Evolutionary conservation across 2,888 invertebrate species (phyloP).

Genomic region (Petrolisthes cinctipes): DNA sequence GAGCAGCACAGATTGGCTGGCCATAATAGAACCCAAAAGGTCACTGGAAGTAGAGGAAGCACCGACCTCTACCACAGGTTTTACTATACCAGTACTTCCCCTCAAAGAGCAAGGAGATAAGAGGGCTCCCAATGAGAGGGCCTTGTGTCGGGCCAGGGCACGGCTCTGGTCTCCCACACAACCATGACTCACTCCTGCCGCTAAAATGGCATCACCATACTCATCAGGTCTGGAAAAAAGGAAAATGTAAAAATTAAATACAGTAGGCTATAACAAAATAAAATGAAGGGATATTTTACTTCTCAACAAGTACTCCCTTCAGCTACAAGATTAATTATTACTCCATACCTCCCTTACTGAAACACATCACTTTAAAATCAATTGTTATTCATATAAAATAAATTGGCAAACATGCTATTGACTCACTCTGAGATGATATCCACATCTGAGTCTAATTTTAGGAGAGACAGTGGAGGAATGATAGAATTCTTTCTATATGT

Average conservation of each 20-base stretch:
- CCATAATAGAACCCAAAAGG: conserved; percentile 69
- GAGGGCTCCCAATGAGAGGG: conserved; percentile 46
- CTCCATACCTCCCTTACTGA: too few species aligned
- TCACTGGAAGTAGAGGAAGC: conserved; percentile 65
- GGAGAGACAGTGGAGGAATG: conserved; percentile 56
- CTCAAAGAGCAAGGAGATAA: conserved; percentile 46
- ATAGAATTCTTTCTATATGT: conserved; percentile 40
- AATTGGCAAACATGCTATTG: neutral
- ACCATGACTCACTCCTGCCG: conserved; percentile 50
- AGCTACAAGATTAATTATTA: too few species aligned
- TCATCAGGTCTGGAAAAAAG: conserved; percentile 49
- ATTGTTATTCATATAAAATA: too few species aligned
- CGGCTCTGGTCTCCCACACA: conserved; percentile 24
- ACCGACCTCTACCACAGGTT: conserved; percentile 14
- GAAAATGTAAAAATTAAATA: too few species aligned
- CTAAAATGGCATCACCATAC: conserved; percentile 56
- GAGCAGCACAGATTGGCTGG: conserved; percentile 68
- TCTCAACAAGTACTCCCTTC: too few species aligned
- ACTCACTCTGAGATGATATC: conserved; percentile 57
- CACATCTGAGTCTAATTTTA: conserved; percentile 53
- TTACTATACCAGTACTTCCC: neutral
- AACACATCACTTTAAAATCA: too few species aligned
- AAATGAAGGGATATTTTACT: too few species aligned
- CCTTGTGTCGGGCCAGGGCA: conserved; percentile 48
- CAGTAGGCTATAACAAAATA: too few species aligned